Evolutionary conservation across 2,888 invertebrate species (phyloP).

Genomic region (Protonemura montana): DNA sequence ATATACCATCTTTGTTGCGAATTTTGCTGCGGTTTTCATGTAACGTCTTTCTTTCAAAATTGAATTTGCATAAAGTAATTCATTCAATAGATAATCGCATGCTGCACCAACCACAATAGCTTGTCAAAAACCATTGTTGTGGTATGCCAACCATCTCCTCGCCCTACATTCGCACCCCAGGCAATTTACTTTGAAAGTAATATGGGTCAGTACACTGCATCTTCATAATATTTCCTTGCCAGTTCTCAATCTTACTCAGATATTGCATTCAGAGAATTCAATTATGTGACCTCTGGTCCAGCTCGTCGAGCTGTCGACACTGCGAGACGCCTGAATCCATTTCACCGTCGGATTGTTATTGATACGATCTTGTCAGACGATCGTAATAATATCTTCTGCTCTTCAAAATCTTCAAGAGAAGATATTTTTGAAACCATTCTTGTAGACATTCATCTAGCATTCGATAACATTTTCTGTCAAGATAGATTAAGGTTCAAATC

Average conservation of each 20-base stretch:
- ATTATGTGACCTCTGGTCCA: neutral
- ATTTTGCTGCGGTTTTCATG: neutral
- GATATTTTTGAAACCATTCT: neutral
- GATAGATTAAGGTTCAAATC: neutral
- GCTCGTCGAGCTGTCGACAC: neutral
- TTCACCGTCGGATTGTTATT: neutral
- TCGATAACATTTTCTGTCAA: neutral
- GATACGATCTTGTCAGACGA: neutral
- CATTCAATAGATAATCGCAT: neutral
- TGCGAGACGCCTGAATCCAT: neutral
- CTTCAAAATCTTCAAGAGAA: neutral
- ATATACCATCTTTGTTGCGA: neutral
- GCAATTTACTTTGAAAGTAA: neutral
- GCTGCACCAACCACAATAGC: neutral
- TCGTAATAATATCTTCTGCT: neutral
- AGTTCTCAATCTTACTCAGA: neutral
- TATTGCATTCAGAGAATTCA: neutral
- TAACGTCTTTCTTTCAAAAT: neutral
- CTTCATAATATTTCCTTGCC: neutral
- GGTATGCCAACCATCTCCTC: neutral
- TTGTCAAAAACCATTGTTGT: constrained; percentile 3
- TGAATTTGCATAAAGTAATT: neutral
- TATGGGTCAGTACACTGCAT: neutral
- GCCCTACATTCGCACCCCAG: neutral
- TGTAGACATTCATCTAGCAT: neutral